These are phyloP conservation scores for Phalacrocorax pelagicus DNA, from an alignment of 2,113 vertebrate species.

Conservation along the genomic window DNA sequence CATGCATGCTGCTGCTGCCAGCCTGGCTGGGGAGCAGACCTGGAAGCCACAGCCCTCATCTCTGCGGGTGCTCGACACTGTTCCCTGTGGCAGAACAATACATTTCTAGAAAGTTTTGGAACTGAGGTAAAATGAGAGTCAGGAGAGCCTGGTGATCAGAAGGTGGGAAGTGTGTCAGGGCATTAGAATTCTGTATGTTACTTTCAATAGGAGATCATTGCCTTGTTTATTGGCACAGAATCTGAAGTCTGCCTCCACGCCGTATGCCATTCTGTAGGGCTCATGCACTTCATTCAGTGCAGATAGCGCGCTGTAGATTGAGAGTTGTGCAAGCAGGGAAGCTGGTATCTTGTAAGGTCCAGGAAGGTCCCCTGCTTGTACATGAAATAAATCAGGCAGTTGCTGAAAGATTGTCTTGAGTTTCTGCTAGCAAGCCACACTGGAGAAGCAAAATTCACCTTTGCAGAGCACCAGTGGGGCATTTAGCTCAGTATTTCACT, in stretches of 20 bases:
- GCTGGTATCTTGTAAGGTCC: neutral
- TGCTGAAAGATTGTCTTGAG: neutral
- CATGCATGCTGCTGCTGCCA: neutral
- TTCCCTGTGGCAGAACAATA: fast-evolving
- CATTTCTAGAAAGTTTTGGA: neutral
- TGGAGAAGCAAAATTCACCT: neutral
- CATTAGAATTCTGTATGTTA: neutral
- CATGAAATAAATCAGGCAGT: neutral
- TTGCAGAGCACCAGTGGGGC: neutral
- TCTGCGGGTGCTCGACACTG: neutral
- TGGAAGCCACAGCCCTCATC: neutral
- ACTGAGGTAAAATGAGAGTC: neutral
- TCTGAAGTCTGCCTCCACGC: neutral
- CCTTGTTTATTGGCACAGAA: neutral
- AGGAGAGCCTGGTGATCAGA: neutral
- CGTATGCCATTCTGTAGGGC: neutral
- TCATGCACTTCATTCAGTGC: neutral
- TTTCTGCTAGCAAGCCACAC: neutral
- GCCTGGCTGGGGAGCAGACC: neutral
- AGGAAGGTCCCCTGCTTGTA: neutral
- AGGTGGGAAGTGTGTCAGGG: neutral
- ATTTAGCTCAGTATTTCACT: neutral
- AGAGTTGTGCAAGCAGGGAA: neutral
- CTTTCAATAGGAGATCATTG: neutral
- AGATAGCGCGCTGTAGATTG: neutral